phyloP scores from a whole-genome alignment of 2,888 invertebrate species.

The Geotrupes spiniger region DNA sequence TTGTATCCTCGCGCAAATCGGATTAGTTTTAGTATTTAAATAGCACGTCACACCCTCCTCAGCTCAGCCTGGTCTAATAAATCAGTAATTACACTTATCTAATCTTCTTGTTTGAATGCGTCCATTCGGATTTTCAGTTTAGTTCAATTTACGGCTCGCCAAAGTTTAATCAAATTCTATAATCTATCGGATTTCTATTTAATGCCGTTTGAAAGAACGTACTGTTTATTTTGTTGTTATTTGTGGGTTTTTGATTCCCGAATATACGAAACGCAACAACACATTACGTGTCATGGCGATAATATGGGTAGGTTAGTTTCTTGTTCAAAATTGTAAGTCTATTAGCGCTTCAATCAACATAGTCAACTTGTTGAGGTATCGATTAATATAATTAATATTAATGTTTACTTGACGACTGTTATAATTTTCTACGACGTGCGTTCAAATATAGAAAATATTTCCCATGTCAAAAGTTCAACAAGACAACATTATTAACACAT shows the following conservation, averaged over 20 bases:
- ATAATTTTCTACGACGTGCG: too few species aligned
- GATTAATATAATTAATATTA: too few species aligned
- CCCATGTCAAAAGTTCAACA: constrained; percentile 24
- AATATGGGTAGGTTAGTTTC: too few species aligned
- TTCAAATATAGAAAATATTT: too few species aligned
- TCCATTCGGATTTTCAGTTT: constrained; percentile 43
- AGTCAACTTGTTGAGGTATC: too few species aligned
- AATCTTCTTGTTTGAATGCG: constrained; percentile 47
- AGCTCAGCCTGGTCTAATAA: constrained; percentile 40
- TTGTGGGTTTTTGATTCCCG: background rate
- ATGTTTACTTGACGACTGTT: too few species aligned
- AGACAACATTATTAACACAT: constrained; percentile 32
- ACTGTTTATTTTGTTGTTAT: background rate
- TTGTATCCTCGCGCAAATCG: constrained; percentile 30
- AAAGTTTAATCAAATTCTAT: constrained; percentile 40
- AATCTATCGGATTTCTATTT: constrained; percentile 37
- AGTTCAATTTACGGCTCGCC: constrained; percentile 41
- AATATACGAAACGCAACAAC: too few species aligned
- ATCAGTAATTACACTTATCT: constrained; percentile 49
- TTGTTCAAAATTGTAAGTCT: too few species aligned
- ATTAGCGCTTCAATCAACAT: too few species aligned
- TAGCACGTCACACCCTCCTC: constrained; percentile 37
- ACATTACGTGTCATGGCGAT: too few species aligned
- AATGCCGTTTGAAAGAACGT: constrained; percentile 7
- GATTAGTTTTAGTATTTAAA: constrained; percentile 36